These are phyloP conservation scores for Palythoa grandis DNA, from an alignment of 92 coral and sea anemone species.

Conservation along the genomic window DNA sequence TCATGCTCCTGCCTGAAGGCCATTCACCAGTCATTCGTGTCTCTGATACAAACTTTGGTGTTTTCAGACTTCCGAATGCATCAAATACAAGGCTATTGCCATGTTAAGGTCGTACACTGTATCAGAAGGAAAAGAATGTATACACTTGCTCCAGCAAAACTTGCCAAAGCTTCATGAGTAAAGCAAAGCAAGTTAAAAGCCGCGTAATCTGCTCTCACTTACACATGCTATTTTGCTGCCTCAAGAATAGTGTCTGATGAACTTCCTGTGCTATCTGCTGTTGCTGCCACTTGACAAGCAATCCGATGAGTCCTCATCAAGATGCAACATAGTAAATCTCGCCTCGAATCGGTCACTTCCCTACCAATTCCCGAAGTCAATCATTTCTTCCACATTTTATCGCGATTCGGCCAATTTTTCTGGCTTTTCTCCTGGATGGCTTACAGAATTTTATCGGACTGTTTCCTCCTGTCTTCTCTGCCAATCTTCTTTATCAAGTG, in stretches of 20 bases:
- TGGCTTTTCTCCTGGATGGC: too few species aligned
- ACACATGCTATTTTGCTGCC: conserved; percentile 38
- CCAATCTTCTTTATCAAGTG: too few species aligned
- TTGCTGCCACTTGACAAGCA: too few species aligned
- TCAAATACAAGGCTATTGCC: conserved; percentile 57
- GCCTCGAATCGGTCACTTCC: too few species aligned
- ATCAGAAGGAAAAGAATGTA: conserved; percentile 11
- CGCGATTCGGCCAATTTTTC: too few species aligned
- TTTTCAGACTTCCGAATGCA: conserved; percentile 47
- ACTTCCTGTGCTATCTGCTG: too few species aligned
- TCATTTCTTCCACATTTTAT: too few species aligned
- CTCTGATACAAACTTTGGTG: conserved; percentile 24
- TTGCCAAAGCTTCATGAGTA: conserved; percentile 36
- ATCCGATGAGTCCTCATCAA: too few species aligned
- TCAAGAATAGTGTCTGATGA: not conserved
- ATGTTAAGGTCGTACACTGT: conserved; percentile 19
- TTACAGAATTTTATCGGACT: too few species aligned
- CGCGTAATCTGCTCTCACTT: conserved; percentile 46
- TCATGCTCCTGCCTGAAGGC: not conserved
- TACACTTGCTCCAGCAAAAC: conserved; percentile 40
- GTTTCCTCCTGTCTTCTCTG: too few species aligned
- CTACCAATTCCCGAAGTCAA: too few species aligned
- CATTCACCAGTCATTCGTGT: conserved; percentile 49
- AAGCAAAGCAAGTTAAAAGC: conserved; percentile 26
- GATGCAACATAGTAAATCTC: too few species aligned